Base-by-base conservation (phyloP, 1,140 invertebrate species). In the Ericerus pela region DNA sequence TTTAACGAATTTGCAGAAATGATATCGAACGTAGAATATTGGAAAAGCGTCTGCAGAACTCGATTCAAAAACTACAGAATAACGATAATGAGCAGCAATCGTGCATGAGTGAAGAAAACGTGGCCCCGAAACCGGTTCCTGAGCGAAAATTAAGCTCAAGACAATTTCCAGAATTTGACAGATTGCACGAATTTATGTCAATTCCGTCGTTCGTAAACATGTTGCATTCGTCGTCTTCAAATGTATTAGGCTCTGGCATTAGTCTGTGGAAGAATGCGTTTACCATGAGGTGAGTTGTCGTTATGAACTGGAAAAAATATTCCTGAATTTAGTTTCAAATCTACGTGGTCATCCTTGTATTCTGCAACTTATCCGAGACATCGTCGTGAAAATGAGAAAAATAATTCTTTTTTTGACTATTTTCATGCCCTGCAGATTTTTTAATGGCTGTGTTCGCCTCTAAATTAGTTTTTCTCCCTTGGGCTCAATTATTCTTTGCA, bases 261-360 rank as follows among this genome's bases (percentile, higher is more conserved):
- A n/a, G n/a, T 36, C 56, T 59, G 37, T 59, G 58, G 58, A 59
- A 56, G 29, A 54, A 59, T 24, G 51, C 55, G 12, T 53, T 59
- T 12, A 43, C 28, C 8, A 24, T 51, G 29, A 33, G 43, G 55
- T 56, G 33, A 51, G 10, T 24, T 6, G 5, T 41, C 20, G n/a
- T 16, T 16, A 41, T 4, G 5, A 41, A 16, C 5, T 41, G 6
- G 37, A 8, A 24, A 14, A 22, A 24, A 41, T 47, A 14, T 47
- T 16, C 10, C n/a, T n/a, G n/a, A n/a, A n/a, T n/a, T n/a, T n/a
- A n/a, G n/a, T n/a, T n/a, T n/a, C n/a, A n/a, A n/a, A n/a, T n/a
- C n/a, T n/a, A n/a, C n/a, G n/a, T n/a, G n/a, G n/a, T n/a, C n/a
- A n/a, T n/a, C n/a, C n/a, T n/a, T n/a, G n/a, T n/a, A n/a, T n/a